phyloP scores from a whole-genome alignment of 1,140 invertebrate genomes.

The Zophobas atratus region DNA sequence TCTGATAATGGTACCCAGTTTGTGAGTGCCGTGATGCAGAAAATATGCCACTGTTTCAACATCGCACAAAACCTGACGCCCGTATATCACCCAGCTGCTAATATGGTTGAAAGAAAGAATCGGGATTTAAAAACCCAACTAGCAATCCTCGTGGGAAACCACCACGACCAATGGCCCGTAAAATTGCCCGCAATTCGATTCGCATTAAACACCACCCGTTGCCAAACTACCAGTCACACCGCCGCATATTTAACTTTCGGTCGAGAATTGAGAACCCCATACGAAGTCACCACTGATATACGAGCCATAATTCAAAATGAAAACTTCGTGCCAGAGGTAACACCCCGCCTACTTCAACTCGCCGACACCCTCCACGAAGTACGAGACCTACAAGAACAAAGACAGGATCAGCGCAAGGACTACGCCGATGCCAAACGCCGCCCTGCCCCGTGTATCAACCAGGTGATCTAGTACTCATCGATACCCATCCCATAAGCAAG shows the following conservation, averaged over 20 bases:
- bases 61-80: conserved; percentile 65
- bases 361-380: conserved; percentile 50
- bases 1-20: conserved; percentile 67
- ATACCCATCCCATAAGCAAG: conserved; percentile 61
- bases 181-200: conserved; percentile 60
- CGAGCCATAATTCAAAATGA: conserved; percentile 52
- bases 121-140: conserved; percentile 66
- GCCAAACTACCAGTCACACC: conserved; percentile 53
- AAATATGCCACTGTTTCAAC: conserved; percentile 48
- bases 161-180: conserved; percentile 62
- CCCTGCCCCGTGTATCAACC: conserved; percentile 45
- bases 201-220: conserved; percentile 55
- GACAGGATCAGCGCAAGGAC: conserved; percentile 56
- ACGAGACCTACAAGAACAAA: conserved; percentile 51
- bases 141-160: conserved; percentile 63
- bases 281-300: conserved; percentile 42
- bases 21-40: conserved; percentile 61
- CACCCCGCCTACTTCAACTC: conserved; percentile 54
- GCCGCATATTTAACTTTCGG: conserved; percentile 51
- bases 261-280: conserved; percentile 47
- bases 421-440: conserved; percentile 54
- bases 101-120: conserved; percentile 62
- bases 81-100: conserved; percentile 54
- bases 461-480: conserved; percentile 61
- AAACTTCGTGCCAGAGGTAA: conserved; percentile 61